Evolutionary conservation across 2,888 invertebrate species (phyloP), one percentile per base, ranked within the genome.

Genomic region (Octodonta nipae): DNA sequence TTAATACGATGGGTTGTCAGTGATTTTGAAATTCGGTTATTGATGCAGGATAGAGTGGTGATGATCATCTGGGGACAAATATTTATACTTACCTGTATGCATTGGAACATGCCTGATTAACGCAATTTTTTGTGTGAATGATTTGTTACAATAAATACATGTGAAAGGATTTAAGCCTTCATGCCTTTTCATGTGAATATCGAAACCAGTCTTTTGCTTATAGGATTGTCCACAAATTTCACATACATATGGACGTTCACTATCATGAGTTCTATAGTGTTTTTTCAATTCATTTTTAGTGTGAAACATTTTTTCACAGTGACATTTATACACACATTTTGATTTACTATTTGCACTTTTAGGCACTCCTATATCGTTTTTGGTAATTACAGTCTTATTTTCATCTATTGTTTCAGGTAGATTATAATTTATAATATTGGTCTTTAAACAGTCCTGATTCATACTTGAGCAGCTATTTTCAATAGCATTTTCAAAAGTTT

Each of bases 71-170:
- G 32, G 32, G 32, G 10, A 32, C 15, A n/a, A n/a, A 20, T 7
- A 7, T 7, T 20, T 15, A 31, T 37, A 33, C 34, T 35, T 45
- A 55, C 67, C 68, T 2, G 69, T 70, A 45, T 70, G 70, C 34
- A 71, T 63, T 4, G 65, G 63, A 36, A 64, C 45, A 47, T 71
- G 70, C 22, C 70, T 55, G 43, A 62, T 60, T 10, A 70, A 51
- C 2, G 67, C 65, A 7, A 61, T 63, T 49, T 70, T 70, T 45
- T 70, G 69, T 2, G 68, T 69, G 44, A 71, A 71, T 17, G 61
- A 58, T 45, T 70, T 71, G 3, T 61, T 55, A 45, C 70, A 71
- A 35, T 59, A 54, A 8, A 51, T 49, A 47, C 71, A 71, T 13
- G 60, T 56, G 40, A 60, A 65, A 12, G 65, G 64, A 53, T 61